phyloP scores from a whole-genome alignment of 2,888 invertebrate genomes.

The Toxonevra muliebris region DNA sequence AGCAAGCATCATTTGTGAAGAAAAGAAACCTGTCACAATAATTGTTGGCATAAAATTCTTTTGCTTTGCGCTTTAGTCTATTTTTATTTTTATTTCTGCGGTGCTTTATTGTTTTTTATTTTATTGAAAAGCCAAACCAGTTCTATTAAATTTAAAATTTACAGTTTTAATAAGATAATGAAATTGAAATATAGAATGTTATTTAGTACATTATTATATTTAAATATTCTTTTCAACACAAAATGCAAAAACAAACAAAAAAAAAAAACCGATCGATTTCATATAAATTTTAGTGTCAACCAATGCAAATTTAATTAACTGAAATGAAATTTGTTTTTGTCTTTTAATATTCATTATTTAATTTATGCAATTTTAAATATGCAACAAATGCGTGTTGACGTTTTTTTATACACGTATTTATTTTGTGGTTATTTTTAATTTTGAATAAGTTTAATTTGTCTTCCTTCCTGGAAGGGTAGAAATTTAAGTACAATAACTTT shows the following conservation, averaged over 20 bases:
- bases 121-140: background rate
- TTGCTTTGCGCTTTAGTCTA: too few relatives aligned
- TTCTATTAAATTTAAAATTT: background rate
- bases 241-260: background rate
- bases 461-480: too few relatives aligned
- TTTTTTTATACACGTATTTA: background rate
- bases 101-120: background rate
- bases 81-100: background rate
- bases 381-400: background rate
- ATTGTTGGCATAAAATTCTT: too few relatives aligned
- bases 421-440: background rate
- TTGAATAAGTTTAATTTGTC: too few relatives aligned
- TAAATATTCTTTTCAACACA: background rate
- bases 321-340: background rate
- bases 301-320: constrained; percentile 1
- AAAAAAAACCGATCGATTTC: background rate
- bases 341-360: background rate
- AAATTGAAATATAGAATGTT: background rate
- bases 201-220: background rate
- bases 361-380: background rate
- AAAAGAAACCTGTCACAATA: too few relatives aligned
- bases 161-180: background rate
- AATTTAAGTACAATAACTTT: background rate
- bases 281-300: background rate
- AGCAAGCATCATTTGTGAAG: too few relatives aligned